Conservation (phyloP, 2,888 invertebrate species). For the Cinara cedri region DNA sequence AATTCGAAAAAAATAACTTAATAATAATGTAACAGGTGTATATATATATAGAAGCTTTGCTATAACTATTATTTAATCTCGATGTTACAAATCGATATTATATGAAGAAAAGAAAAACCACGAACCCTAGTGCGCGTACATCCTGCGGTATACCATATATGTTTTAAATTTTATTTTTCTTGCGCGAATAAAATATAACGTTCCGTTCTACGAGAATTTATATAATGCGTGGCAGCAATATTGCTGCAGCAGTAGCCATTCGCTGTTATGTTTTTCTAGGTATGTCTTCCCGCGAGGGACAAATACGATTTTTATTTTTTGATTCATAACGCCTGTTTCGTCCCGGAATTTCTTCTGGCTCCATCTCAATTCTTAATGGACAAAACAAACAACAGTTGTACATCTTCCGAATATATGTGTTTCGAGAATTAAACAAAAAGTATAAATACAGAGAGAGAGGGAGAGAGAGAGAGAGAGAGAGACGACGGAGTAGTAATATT, state of each 20-base stretch:
- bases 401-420: neutral
- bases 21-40: no score
- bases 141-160: neutral
- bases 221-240: neutral
- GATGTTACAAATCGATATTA: no score
- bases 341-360: constrained; percentile 14
- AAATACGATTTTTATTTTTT: constrained; percentile 20
- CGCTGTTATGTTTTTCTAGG: no score
- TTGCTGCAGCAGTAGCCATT: neutral
- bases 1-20: no score
- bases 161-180: neutral
- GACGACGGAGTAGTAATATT: no score
- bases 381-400: neutral
- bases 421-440: neutral
- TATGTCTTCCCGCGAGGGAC: neutral
- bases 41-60: no score
- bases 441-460: no score
- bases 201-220: neutral
- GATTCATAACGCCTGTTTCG: neutral
- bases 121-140: no score
- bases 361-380: constrained; percentile 28
- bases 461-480: no score
- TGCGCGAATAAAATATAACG: neutral
- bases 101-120: no score
- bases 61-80: no score